Base-by-base conservation (phyloP, 2,888 invertebrate species). In the Timema cristinae region DNA sequence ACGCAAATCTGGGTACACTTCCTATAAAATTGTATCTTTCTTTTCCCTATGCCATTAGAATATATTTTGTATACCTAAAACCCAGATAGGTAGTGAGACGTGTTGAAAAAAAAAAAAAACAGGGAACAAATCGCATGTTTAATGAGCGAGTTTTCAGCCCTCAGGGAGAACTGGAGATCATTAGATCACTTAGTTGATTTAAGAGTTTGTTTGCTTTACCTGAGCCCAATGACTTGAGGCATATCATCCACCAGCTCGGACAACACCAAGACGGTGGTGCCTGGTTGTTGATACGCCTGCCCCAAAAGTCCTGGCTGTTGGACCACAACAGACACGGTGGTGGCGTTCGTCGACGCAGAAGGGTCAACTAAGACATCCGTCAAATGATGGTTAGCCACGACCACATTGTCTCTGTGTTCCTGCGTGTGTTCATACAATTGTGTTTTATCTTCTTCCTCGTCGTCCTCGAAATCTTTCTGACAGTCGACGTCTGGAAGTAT, bases 181-280 rank as follows among this genome's bases (percentile, higher is more conserved):
- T 32, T 32, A 32, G 32, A 32, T 4, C 4, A 32, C 32, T 32
- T 32, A 32, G 32, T 32, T 32, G 32, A 32, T 32, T 32, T 32
- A 32, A 32, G 32, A 32, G 32, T 32, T 32, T 11, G 54, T 54
- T 13, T 13, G 32, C 61, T 52, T 83, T 83, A 89, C 89, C 89
- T 89, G 82, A 88, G 85, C 79, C 88, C 88, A 54, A 89, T 86
- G 80, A 89, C 87, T 78, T 88, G 88, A 76, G 88, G 86, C 81
- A 90, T 90, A 75, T 91, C 90, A 71, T 90, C 89, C 61, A 90
- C 89, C 77, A 90, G 86, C 80, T 91, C 90, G 5, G 90, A 89
- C 59, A 91, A 86, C 76, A 91, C 91, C 75, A 91, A 84, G 68
- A 91, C 91, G 7, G 91, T 85, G 16, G 85, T 85, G 16, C 85